Conservation (phyloP, 2,797 vertebrate species). For the Tachyglossus aculeatus region DNA sequence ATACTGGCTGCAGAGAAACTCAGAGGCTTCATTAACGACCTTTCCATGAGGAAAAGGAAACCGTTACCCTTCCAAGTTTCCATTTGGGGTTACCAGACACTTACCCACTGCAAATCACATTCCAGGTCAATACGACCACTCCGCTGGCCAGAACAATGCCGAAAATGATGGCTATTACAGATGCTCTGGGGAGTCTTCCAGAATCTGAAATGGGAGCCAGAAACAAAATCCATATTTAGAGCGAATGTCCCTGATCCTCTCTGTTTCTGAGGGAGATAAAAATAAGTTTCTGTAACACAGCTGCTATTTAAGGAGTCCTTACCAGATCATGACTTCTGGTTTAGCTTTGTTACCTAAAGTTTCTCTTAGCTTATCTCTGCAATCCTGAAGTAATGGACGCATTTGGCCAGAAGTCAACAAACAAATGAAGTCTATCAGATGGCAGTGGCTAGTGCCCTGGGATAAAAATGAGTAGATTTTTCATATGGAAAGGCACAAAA, state of each 20-base stretch:
- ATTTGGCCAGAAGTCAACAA: no score
- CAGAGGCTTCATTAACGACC: neutral
- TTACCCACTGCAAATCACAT: slow-evolving; percentile 45
- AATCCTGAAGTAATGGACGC: no score
- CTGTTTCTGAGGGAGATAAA: neutral
- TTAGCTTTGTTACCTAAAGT: neutral
- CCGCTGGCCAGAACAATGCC: slow-evolving; percentile 11
- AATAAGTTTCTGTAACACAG: neutral
- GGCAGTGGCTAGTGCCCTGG: no score
- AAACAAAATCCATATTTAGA: rapidly evolving
- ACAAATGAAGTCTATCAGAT: no score
- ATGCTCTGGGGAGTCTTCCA: slow-evolving; percentile 41
- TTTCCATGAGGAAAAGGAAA: neutral
- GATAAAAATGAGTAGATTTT: no score
- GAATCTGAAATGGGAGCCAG: slow-evolving; percentile 45
- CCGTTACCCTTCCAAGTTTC: neutral
- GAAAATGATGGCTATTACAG: slow-evolving; percentile 53
- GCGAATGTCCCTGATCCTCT: neutral
- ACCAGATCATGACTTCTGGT: neutral
- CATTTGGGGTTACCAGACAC: neutral
- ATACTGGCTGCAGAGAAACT: neutral
- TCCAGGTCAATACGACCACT: slow-evolving; percentile 42
- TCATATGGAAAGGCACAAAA: no score
- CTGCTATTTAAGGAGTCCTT: no score
- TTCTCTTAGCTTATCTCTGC: no score